Percentiles rank a stretch among this genome's conserved stretches.
Evolutionary conservation across 2,888 invertebrate species (phyloP).

Genomic region (Chrysodeixis includens): DNA sequence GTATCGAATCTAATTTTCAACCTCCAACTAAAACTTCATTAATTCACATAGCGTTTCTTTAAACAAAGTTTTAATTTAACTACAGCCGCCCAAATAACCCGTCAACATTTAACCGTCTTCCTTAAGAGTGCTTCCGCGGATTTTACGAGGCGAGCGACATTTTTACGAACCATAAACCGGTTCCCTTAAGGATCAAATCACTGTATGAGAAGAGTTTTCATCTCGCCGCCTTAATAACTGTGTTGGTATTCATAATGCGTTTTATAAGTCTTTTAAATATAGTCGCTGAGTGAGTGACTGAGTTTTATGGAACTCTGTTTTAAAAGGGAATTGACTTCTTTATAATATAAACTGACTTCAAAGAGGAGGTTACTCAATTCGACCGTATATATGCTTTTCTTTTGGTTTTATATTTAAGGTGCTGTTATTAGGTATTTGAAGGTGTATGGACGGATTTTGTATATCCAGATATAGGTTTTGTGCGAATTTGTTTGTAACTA

Average conservation of each 20-base stretch:
- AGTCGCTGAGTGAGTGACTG: neutral
- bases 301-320: conserved; percentile 20
- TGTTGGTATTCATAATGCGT: conserved; percentile 58
- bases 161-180: conserved; percentile 46
- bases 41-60: neutral
- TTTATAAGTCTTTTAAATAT: conserved; percentile 37
- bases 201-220: conserved; percentile 45
- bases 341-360: no score
- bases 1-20: neutral
- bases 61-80: conserved; percentile 5
- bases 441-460: no score
- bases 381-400: no score
- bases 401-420: neutral
- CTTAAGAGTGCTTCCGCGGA: conserved; percentile 8
- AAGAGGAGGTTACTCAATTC: no score
- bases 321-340: neutral
- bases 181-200: conserved; percentile 37
- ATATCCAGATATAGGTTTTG: no score
- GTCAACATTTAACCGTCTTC: conserved; percentile 9
- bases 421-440: neutral
- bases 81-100: neutral
- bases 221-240: conserved; percentile 41
- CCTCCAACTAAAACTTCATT: neutral
- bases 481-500: no score
- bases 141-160: conserved; percentile 34